A percentile compares a stretch with the other conserved stretches of the same genome.
Conservation (phyloP, 2,888 invertebrate species). For the Myopa testacea region DNA sequence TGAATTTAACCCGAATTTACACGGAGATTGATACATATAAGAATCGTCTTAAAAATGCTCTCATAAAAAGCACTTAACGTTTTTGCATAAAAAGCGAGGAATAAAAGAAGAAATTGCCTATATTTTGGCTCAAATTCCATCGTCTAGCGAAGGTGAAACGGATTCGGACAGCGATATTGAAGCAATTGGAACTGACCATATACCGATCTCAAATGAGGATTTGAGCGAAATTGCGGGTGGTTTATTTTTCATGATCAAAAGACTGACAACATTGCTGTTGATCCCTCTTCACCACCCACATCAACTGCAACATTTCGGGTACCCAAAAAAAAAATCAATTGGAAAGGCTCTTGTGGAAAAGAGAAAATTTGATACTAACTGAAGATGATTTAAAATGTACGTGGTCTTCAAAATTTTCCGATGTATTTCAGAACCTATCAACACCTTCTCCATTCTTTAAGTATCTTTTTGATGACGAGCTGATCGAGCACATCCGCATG, state of each 20-base stretch:
- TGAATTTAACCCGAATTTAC: too few relatives aligned
- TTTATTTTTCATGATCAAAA: not conserved
- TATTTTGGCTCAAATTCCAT: constrained; percentile 17
- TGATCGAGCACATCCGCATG: not conserved
- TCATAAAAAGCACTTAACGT: too few relatives aligned
- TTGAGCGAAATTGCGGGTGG: not conserved
- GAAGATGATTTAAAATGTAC: not conserved
- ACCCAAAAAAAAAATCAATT: not conserved
- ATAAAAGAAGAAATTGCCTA: constrained; percentile 18
- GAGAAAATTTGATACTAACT: not conserved
- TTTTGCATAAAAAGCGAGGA: too few relatives aligned
- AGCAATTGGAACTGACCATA: too few relatives aligned
- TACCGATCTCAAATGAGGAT: not conserved
- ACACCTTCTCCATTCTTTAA: not conserved
- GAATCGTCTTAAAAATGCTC: too few relatives aligned
- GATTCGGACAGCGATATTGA: not conserved
- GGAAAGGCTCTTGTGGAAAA: constrained; percentile 7
- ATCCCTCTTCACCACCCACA: not conserved
- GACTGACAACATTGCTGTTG: not conserved
- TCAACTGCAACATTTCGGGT: not conserved
- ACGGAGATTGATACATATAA: too few relatives aligned
- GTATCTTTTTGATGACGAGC: not conserved
- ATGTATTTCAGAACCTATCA: not conserved
- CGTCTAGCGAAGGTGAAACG: not conserved
- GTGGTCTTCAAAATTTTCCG: not conserved